Base-by-base conservation (phyloP, 2,113 vertebrate genomes). In the Calyptommatus sinebrachiatus region DNA sequence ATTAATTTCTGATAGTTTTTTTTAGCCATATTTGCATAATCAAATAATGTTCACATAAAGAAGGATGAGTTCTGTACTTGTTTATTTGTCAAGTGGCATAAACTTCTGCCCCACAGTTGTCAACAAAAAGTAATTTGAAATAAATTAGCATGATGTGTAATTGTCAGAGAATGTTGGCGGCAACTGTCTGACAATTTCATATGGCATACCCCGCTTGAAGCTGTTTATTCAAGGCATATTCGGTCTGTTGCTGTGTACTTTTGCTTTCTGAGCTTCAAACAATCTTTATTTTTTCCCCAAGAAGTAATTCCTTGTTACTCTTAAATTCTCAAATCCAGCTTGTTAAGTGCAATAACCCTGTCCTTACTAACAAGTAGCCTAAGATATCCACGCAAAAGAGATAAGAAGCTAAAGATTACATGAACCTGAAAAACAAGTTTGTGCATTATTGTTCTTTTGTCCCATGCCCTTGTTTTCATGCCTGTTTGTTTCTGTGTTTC, bases 401-500 rank as follows among this genome's bases (percentile, higher is more conserved):
- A 41, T 53, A 71, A 68, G 26, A 5, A 9, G 75, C 53, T 20
- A 0, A 12, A 67, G 18, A 46, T 4, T 26, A 16, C 35, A 68
- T 71, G 45, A 29, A 69, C 18, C 2, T 22, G 57, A 41, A 28
- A 72, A 45, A 57, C 66, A 69, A 26, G 48, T 35, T 69, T 20
- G 48, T 1, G 20, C 11, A 66, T 71, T 48, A 10, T 29, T 45
- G 3, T 65, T 67, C 69, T 24, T 35, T 48, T 63, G 50, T 26
- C 26, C 68, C 0, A 57, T 28, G 76, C 71, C 68, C 75, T 80
- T 69, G 48, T 78, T 76, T 86, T 87, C 57, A 86, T 50, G 79
- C 87, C 86, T 22, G n/a, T n/a, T 57, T 80, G 26, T 61, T 74
- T 70, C 85, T 84, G 26, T 65, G 62, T 60, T 66, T 63, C 57